A percentile compares a stretch with the other conserved stretches of the same genome.
Conservation (phyloP, 1,140 invertebrate species). For the Aphelenchoides avenae region DNA sequence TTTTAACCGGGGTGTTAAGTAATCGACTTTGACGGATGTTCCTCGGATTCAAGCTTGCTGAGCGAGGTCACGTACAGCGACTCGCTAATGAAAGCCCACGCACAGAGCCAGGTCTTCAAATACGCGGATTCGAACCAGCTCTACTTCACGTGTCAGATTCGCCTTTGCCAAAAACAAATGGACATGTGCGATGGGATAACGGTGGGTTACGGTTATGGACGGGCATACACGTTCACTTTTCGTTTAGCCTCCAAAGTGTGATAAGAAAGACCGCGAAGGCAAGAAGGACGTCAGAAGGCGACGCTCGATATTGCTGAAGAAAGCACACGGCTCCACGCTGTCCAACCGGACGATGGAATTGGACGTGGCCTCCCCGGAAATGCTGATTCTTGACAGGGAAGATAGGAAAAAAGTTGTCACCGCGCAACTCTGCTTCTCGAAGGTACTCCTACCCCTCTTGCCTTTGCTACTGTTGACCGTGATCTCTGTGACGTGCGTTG, state of each 20-base stretch:
- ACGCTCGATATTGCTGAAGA: constrained; percentile 12
- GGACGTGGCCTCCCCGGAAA: constrained; percentile 41
- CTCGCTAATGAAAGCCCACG: constrained; percentile 50
- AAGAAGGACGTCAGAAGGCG: neutral
- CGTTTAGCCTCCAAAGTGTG: constrained; percentile 46
- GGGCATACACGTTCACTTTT: neutral
- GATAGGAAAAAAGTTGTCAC: constrained; percentile 20
- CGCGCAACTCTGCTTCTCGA: constrained; percentile 23
- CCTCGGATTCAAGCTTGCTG: constrained; percentile 47
- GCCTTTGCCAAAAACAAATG: constrained; percentile 58
- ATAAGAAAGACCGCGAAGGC: constrained; percentile 1
- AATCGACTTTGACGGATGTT: constrained; percentile 30
- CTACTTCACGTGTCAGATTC: constrained; percentile 58
- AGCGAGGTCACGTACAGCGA: constrained; percentile 46
- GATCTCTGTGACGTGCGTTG: constrained; percentile 1
- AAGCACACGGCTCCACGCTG: neutral
- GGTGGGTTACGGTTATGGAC: constrained; percentile 31
- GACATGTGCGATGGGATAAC: constrained; percentile 57
- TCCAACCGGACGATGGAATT: constrained; percentile 22
- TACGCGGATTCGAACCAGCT: constrained; percentile 58
- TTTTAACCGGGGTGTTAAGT: constrained; percentile 11
- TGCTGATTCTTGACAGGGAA: constrained; percentile 40
- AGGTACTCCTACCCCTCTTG: constrained; percentile 25
- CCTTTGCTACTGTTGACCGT: constrained; percentile 21
- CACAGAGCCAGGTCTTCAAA: constrained; percentile 55